Percentiles rank a stretch among this genome's conserved stretches.
phyloP scores from a whole-genome alignment of 2,113 vertebrate species.

The Danionella cerebrum region DNA sequence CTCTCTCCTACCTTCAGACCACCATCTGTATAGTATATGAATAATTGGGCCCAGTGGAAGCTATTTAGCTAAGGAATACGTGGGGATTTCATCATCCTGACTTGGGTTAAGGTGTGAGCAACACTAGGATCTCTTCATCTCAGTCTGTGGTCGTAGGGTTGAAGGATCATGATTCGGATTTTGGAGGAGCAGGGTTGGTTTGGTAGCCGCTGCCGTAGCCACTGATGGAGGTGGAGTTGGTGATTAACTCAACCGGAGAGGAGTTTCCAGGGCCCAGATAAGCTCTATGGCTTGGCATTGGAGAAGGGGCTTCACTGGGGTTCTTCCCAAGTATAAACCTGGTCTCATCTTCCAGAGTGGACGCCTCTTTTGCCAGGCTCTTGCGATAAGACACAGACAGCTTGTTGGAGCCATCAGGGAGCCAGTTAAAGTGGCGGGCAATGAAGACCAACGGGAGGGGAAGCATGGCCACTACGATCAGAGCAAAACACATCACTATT shows the following conservation, averaged over 20 bases:
- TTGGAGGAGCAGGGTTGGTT: slow-evolving; percentile 84
- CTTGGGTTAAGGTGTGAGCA: slow-evolving; percentile 51
- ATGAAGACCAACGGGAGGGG: slow-evolving; percentile 86
- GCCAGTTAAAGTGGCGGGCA: slow-evolving; percentile 80
- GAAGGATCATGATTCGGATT: slow-evolving; percentile 83
- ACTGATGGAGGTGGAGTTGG: slow-evolving; percentile 69
- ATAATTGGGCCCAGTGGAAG: neutral
- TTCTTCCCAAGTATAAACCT: slow-evolving; percentile 94
- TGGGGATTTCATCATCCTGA: neutral
- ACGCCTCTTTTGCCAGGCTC: slow-evolving; percentile 98
- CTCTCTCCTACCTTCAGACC: neutral
- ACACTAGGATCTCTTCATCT: slow-evolving; percentile 39
- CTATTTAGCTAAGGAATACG: neutral
- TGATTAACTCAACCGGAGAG: slow-evolving; percentile 79
- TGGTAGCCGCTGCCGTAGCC: slow-evolving; percentile 85
- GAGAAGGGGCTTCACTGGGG: slow-evolving; percentile 84
- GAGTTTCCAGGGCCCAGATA: slow-evolving; percentile 86
- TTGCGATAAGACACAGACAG: slow-evolving; percentile 95
- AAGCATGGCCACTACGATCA: slow-evolving; percentile 81
- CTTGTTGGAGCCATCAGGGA: slow-evolving; percentile 90
- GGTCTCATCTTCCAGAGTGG: slow-evolving; percentile 92
- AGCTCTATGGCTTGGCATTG: slow-evolving; percentile 86
- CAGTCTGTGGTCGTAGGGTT: slow-evolving; percentile 30
- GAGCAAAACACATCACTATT: slow-evolving; percentile 77
- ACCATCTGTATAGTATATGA: neutral